Evolutionary conservation across 2,797 vertebrate genomes (phyloP).

Genomic region (Chaetodon trifasciatus): DNA sequence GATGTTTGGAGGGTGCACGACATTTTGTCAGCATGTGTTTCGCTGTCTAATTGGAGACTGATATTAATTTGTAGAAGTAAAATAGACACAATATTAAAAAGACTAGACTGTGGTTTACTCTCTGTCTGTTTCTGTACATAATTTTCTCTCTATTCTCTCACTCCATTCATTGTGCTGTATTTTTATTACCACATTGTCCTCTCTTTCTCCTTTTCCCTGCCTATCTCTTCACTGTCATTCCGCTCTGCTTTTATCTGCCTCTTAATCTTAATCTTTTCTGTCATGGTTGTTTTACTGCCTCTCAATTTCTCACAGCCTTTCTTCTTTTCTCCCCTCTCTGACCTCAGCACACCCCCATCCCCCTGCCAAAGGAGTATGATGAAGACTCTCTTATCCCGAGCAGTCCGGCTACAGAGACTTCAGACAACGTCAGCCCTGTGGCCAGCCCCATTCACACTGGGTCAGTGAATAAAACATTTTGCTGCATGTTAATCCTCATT

Average conservation of each 20-base stretch:
- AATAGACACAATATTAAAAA: background rate
- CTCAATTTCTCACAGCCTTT: conserved; percentile 32
- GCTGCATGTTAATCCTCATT: background rate
- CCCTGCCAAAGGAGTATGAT: conserved; percentile 94
- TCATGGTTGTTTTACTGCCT: conserved; percentile 33
- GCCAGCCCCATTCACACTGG: conserved; percentile 98
- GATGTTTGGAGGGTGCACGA: background rate
- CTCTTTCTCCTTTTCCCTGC: background rate
- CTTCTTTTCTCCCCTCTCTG: conserved; percentile 34
- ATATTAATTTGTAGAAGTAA: background rate
- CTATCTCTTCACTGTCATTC: conserved; percentile 8
- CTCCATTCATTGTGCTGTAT: background rate
- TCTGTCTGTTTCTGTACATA: background rate
- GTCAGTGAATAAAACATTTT: conserved; percentile 83
- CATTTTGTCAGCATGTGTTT: conserved; percentile 25
- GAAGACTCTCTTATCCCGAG: conserved; percentile 98
- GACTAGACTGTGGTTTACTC: background rate
- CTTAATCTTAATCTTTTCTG: conserved; percentile 26
- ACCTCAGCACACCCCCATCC: conserved; percentile 84
- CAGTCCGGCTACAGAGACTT: conserved; percentile 98
- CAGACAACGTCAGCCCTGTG: conserved; percentile 98
- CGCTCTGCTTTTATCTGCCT: background rate
- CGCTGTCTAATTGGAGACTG: conserved; percentile 2
- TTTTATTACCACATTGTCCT: background rate
- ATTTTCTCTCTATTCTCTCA: background rate